phyloP scores from a whole-genome alignment of 2,888 invertebrate species.

The Cheilosia vernalis region DNA sequence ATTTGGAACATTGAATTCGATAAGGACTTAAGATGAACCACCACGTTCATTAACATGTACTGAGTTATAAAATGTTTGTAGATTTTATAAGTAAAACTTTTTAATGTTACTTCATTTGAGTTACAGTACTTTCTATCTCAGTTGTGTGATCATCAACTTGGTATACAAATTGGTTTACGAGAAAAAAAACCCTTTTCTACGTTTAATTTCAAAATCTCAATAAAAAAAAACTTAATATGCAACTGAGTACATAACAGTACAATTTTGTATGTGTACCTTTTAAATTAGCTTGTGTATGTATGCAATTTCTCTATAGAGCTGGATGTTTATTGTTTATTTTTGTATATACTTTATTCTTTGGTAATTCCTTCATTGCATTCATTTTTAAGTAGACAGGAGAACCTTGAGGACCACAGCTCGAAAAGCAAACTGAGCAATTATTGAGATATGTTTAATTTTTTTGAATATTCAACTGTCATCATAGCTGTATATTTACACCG shows the following conservation, averaged over 20 bases:
- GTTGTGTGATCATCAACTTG: not conserved
- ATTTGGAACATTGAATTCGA: constrained; percentile 14
- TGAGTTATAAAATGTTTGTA: not conserved
- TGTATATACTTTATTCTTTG: not conserved
- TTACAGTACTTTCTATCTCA: constrained; percentile 8
- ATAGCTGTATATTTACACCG: no score
- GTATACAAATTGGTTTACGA: not conserved
- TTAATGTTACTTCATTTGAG: constrained; percentile 13
- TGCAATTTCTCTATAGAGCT: constrained; percentile 1
- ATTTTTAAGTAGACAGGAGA: not conserved
- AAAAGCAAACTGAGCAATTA: no score
- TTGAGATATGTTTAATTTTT: no score
- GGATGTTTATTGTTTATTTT: constrained; percentile 16
- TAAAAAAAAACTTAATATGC: not conserved
- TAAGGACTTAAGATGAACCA: not conserved
- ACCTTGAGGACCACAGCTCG: no score
- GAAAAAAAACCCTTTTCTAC: no score
- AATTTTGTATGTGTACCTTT: not conserved
- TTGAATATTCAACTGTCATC: no score
- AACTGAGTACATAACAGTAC: not conserved
- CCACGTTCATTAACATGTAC: not conserved
- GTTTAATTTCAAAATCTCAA: not conserved
- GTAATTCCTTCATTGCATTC: not conserved
- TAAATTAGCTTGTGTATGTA: constrained; percentile 12
- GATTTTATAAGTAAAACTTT: constrained; percentile 2